Percentiles rank a stretch among this genome's conserved stretches.
Evolutionary conservation across 2,888 invertebrate species (phyloP).

Genomic region (Platynereis dumerilii): DNA sequence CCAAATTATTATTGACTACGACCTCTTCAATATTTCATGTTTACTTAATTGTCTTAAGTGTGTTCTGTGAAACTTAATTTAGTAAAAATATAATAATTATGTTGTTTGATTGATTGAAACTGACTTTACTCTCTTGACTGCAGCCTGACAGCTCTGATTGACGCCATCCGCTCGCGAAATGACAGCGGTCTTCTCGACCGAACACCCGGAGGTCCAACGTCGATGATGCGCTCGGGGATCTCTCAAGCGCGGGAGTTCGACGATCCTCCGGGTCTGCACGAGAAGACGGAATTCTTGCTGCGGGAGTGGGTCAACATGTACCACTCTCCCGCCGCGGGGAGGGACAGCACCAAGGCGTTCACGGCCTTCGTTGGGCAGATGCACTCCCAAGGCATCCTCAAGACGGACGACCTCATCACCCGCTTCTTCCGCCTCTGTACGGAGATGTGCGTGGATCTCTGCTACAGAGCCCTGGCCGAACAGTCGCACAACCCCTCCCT

Average conservation of each 20-base stretch:
- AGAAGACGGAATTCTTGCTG: conserved; percentile 91
- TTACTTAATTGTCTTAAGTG: too few relatives aligned
- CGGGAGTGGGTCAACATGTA: conserved; percentile 95
- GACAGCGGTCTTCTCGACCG: conserved; percentile 80
- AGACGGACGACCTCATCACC: conserved; percentile 96
- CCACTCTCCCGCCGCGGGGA: conserved; percentile 70
- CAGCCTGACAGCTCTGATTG: conserved; percentile 77
- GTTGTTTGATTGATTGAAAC: too few relatives aligned
- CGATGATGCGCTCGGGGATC: conserved; percentile 92
- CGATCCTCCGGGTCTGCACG: conserved; percentile 91
- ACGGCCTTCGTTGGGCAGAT: conserved; percentile 93
- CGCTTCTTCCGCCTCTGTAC: conserved; percentile 96
- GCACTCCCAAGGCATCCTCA: conserved; percentile 94
- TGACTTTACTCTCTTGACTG: too few relatives aligned
- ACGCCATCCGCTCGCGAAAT: conserved; percentile 76
- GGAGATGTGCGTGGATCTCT: conserved; percentile 94
- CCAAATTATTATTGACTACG: too few relatives aligned
- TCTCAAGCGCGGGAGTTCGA: conserved; percentile 85
- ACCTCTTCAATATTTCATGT: too few relatives aligned
- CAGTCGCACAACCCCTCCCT: conserved; percentile 68
- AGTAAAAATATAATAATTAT: too few relatives aligned
- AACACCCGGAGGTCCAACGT: conserved; percentile 68
- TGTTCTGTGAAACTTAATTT: too few relatives aligned
- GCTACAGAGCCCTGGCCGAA: conserved; percentile 83
- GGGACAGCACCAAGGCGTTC: conserved; percentile 77